These are phyloP conservation scores for Hyles euphorbiae DNA, from an alignment of 1,140 invertebrate species.

Conservation along the genomic window DNA sequence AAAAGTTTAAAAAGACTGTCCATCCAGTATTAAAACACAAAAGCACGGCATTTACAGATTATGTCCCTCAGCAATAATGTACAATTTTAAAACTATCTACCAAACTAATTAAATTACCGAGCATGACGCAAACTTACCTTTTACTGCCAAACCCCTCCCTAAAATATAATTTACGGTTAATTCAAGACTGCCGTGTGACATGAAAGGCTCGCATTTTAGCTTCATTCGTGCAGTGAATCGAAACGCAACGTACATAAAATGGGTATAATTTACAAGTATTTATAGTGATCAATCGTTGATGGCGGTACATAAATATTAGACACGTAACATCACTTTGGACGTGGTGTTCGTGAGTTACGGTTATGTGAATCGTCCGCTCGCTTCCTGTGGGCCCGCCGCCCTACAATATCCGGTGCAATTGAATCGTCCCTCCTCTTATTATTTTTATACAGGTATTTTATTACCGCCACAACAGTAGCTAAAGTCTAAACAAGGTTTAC, in stretches of 20 bases:
- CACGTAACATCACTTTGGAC: slow-evolving; percentile 39
- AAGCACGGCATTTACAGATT: no score
- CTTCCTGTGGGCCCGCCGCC: slow-evolving; percentile 27
- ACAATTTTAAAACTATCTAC: no score
- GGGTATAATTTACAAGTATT: slow-evolving; percentile 5
- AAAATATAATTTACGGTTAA: no score
- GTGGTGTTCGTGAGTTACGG: slow-evolving; percentile 32
- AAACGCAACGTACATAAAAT: slow-evolving; percentile 3
- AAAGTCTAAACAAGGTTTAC: no score
- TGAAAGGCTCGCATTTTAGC: not conserved
- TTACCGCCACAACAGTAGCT: no score
- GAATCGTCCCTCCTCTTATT: slow-evolving; percentile 5
- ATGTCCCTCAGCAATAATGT: no score
- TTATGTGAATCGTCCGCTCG: slow-evolving; percentile 26
- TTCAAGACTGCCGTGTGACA: no score
- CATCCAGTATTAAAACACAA: no score
- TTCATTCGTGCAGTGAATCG: not conserved
- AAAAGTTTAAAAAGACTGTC: no score
- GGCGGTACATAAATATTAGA: slow-evolving; percentile 35
- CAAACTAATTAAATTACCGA: no score
- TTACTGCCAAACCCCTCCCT: no score
- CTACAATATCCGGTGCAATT: slow-evolving; percentile 35
- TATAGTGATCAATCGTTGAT: slow-evolving; percentile 34
- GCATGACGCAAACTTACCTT: no score
- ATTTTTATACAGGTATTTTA: not conserved